Evolutionary conservation across 1,140 invertebrate species (phyloP).

Genomic region (Drosophila pallidifrons): DNA sequence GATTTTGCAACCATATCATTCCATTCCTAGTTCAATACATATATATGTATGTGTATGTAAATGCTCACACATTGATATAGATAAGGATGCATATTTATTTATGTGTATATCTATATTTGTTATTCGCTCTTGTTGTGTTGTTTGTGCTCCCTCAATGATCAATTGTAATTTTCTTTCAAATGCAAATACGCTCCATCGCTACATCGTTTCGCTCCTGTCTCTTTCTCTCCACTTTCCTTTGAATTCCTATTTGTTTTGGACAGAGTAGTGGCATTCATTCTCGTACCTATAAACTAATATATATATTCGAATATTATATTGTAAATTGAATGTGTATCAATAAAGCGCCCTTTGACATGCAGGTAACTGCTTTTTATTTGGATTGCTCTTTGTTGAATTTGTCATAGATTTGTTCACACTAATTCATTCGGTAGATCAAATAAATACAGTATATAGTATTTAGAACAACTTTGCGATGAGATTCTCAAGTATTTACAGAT

Average conservation of each 20-base stretch:
- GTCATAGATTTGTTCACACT: too few species aligned
- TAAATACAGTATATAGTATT: too few species aligned
- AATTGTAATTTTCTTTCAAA: conserved; percentile 81
- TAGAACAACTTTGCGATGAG: too few species aligned
- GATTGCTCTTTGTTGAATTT: neutral
- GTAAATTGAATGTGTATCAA: conserved; percentile 64
- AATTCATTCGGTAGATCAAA: too few species aligned
- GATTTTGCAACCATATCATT: conserved; percentile 63
- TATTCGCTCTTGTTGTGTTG: conserved; percentile 27
- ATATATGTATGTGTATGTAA: neutral
- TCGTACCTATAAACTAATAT: conserved; percentile 7
- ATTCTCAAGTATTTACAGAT: too few species aligned
- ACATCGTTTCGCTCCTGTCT: neutral
- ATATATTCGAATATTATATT: conserved; percentile 47
- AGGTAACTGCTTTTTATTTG: neutral
- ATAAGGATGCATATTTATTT: conserved; percentile 5
- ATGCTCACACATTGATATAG: neutral
- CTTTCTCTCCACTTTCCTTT: neutral
- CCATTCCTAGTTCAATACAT: conserved; percentile 19
- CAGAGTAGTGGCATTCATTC: conserved; percentile 52
- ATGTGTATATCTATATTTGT: conserved; percentile 10
- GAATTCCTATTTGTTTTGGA: conserved; percentile 60
- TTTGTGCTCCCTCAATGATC: conserved; percentile 53
- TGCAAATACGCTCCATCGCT: conserved; percentile 64
- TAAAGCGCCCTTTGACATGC: conserved; percentile 47